Percentiles rank a stretch among this genome's conserved stretches.
Evolutionary conservation across 2,113 vertebrate species (phyloP).

Genomic region (Cyprinodon tularosa): DNA sequence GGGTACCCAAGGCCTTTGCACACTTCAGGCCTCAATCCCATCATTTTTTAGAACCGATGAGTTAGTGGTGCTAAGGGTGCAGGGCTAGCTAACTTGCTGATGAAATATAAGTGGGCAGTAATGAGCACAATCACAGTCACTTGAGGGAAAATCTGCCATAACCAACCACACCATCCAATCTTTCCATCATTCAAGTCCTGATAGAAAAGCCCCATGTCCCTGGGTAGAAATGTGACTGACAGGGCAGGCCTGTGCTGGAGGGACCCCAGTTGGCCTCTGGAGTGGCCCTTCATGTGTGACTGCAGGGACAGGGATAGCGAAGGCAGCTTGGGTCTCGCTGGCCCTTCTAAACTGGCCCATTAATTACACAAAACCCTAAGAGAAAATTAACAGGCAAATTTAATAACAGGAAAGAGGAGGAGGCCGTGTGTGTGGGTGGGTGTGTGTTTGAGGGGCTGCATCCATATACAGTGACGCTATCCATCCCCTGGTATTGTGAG

Average conservation of each 20-base stretch:
- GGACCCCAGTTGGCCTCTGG: slow-evolving; percentile 50
- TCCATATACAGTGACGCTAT: slow-evolving; percentile 35
- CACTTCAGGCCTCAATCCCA: slow-evolving; percentile 42
- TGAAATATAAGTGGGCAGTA: slow-evolving; percentile 96
- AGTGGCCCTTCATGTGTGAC: slow-evolving; percentile 51
- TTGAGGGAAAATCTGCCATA: slow-evolving; percentile 80
- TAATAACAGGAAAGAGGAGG: slow-evolving; percentile 67
- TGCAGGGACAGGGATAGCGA: slow-evolving; percentile 47
- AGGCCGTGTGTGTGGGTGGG: slow-evolving; percentile 25
- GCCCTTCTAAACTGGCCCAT: slow-evolving; percentile 71
- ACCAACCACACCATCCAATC: slow-evolving; percentile 60
- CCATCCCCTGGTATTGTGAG: slow-evolving; percentile 44
- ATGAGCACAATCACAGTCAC: slow-evolving; percentile 90
- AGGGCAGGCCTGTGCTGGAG: slow-evolving; percentile 59
- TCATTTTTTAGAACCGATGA: slow-evolving; percentile 59
- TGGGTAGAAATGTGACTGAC: slow-evolving; percentile 65
- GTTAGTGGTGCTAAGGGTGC: slow-evolving; percentile 65
- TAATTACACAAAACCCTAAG: slow-evolving; percentile 74
- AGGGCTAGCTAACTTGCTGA: slow-evolving; percentile 86
- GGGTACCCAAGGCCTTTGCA: slow-evolving; percentile 55
- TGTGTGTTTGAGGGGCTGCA: slow-evolving; percentile 29
- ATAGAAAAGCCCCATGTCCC: slow-evolving; percentile 77
- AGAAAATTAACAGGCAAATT: slow-evolving; percentile 75
- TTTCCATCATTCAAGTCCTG: slow-evolving; percentile 57
- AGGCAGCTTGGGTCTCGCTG: slow-evolving; percentile 46